phyloP scores from a whole-genome alignment of 2,888 invertebrate species.

The Pammene fasciana region DNA sequence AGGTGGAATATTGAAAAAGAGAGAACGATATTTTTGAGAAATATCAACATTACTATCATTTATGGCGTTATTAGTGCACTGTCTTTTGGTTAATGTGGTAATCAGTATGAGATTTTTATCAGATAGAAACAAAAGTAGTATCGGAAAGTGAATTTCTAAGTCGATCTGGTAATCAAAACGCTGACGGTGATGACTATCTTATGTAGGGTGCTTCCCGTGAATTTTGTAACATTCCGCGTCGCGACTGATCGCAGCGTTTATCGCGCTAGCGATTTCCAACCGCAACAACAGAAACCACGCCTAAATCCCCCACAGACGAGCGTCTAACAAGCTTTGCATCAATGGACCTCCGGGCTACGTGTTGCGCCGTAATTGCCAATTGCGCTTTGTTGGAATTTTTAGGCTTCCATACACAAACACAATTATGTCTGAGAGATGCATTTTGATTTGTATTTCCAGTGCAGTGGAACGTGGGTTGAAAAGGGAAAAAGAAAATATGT shows the following conservation, averaged over 20 bases:
- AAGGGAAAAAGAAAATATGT: background rate
- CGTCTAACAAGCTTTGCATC: slow-evolving; percentile 46
- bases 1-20: too few relatives aligned
- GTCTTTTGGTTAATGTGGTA: too few relatives aligned
- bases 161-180: too few relatives aligned
- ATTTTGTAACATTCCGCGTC: background rate
- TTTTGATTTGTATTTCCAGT: background rate
- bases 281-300: slow-evolving; percentile 36
- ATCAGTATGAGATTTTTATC: too few relatives aligned
- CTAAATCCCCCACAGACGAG: slow-evolving; percentile 45
- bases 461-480: background rate
- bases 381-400: slow-evolving; percentile 35
- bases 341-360: slow-evolving; percentile 44
- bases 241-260: background rate
- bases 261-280: slow-evolving; percentile 15
- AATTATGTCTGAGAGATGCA: slow-evolving; percentile 17
- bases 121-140: too few relatives aligned
- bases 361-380: slow-evolving; percentile 39
- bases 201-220: too few relatives aligned
- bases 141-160: too few relatives aligned
- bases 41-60: too few relatives aligned
- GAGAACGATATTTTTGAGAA: too few relatives aligned
- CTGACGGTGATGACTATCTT: too few relatives aligned
- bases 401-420: slow-evolving; percentile 24
- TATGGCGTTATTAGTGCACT: too few relatives aligned